These are phyloP conservation scores for Ceyx melanurus DNA, from an alignment of 2,113 vertebrate species.

Conservation along the genomic window DNA sequence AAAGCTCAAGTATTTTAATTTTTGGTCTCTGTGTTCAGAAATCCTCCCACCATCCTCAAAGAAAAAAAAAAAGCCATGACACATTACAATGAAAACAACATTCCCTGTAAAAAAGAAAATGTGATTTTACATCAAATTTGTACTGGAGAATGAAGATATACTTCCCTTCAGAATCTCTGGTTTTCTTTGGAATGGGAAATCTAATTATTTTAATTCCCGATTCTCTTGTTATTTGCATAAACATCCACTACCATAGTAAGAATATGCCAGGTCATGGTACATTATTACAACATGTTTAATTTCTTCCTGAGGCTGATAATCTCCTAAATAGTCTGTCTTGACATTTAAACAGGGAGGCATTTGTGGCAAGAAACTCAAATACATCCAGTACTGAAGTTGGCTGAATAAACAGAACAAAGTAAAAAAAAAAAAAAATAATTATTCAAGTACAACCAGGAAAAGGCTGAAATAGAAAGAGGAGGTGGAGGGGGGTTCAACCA, in stretches of 20 bases:
- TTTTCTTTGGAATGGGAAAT: background rate
- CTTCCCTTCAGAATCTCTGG: background rate
- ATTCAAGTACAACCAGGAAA: background rate
- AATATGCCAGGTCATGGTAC: background rate
- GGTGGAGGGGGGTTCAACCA: background rate
- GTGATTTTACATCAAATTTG: background rate
- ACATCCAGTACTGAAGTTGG: background rate
- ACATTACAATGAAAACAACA: background rate
- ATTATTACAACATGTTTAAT: background rate
- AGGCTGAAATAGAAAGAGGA: background rate
- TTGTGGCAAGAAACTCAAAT: background rate
- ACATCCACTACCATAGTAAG: background rate
- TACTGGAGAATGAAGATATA: background rate
- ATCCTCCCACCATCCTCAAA: background rate
- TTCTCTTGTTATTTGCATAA: background rate
- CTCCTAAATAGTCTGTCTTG: background rate
- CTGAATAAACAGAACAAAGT: background rate
- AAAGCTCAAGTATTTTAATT: background rate
- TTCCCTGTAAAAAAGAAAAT: background rate
- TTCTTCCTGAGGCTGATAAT: background rate
- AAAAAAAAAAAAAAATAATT: background rate
- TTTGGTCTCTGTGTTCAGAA: background rate
- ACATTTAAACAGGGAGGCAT: background rate
- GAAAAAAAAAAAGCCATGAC: background rate
- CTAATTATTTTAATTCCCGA: background rate